Conservation (phyloP, 2,797 vertebrate species). For the Bradypus variegatus region DNA sequence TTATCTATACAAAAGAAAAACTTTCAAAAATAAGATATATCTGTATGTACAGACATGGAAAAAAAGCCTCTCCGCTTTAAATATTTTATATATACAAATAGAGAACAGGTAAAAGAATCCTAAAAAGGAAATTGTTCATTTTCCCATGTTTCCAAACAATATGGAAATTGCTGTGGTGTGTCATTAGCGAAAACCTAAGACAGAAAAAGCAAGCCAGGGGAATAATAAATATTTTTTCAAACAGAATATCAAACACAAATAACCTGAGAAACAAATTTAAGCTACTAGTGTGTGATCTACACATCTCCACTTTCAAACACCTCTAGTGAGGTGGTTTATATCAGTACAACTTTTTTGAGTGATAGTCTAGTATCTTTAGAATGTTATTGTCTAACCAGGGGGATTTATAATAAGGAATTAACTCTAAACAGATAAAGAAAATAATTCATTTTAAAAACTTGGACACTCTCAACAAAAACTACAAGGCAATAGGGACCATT, state of each 20-base stretch:
- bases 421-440: not conserved
- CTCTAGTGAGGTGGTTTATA: not conserved
- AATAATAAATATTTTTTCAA: not conserved
- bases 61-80: not conserved
- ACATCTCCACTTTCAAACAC: not conserved
- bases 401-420: not conserved
- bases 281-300: not conserved
- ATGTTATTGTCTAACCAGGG: not conserved
- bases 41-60: not conserved
- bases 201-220: not conserved
- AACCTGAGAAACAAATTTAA: not conserved
- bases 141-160: not conserved
- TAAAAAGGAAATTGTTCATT: not conserved
- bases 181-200: conserved; percentile 17
- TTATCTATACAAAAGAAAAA: not conserved
- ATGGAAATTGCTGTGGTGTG: not conserved
- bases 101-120: not conserved
- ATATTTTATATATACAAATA: not conserved
- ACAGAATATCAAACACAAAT: not conserved
- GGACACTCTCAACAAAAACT: not conserved
- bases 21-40: conserved; percentile 9
- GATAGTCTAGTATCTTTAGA: not conserved
- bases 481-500: not conserved
- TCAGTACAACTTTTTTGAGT: not conserved
- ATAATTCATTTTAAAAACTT: not conserved